These are phyloP conservation scores for Spongilla lacustris DNA, from an alignment of 37 sponge, comb jelly and placozoan species.

Conservation along the genomic window DNA sequence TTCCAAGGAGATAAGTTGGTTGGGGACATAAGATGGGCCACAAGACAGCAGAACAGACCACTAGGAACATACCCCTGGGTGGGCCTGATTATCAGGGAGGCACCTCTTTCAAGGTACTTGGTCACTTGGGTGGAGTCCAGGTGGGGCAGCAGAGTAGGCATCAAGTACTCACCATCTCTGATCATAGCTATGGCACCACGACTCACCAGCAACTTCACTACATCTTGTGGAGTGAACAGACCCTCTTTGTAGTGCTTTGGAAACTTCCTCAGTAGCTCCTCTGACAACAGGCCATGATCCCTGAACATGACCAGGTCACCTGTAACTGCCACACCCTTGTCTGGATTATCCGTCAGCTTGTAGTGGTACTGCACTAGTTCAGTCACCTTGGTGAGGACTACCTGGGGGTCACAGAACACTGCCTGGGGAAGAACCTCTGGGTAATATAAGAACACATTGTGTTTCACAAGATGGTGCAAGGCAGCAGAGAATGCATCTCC, in stretches of 20 bases:
- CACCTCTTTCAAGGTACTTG: no score
- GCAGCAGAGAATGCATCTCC: conserved; percentile 2
- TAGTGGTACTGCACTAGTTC: conserved; percentile 11
- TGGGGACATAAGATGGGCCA: no score
- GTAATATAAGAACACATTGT: conserved; percentile 9
- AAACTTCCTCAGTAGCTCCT: background rate
- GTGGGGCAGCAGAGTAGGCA: background rate
- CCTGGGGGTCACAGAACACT: conserved; percentile 9
- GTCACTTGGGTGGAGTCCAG: no score
- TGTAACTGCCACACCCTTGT: background rate
- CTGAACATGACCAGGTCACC: conserved; percentile 13
- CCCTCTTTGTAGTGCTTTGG: background rate
- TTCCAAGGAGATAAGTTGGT: no score
- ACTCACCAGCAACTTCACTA: background rate
- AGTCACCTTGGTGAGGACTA: conserved; percentile 8
- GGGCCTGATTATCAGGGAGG: no score
- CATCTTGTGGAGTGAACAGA: background rate
- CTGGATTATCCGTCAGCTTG: background rate
- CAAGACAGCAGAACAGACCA: no score
- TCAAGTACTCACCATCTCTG: background rate
- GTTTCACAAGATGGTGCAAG: background rate
- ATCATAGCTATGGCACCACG: background rate
- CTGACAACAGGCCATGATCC: background rate
- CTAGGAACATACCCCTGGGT: no score
- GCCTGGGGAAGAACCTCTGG: background rate